phyloP scores from a whole-genome alignment of 2,888 invertebrate genomes.

The Pollenia labialis region DNA sequence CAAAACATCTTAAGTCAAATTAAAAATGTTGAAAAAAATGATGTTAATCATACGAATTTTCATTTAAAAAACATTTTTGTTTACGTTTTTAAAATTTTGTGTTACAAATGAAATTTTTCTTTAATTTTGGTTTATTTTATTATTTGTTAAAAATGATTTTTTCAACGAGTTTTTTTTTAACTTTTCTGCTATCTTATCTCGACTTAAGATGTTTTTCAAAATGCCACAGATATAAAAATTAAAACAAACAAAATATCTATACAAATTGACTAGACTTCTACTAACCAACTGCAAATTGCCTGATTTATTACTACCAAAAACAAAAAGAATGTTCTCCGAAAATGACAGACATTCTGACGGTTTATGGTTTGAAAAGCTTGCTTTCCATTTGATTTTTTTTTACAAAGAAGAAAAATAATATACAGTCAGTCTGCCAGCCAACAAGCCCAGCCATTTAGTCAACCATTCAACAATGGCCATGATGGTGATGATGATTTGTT shows the following conservation, averaged over 20 bases:
- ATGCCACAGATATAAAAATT: background rate
- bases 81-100: too few relatives aligned
- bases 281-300: constrained; percentile 22
- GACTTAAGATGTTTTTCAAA: too few relatives aligned
- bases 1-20: too few relatives aligned
- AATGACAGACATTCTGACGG: constrained; percentile 68
- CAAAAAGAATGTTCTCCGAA: constrained; percentile 32
- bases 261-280: background rate
- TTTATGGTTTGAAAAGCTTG: constrained; percentile 40
- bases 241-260: background rate
- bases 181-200: too few relatives aligned
- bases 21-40: too few relatives aligned
- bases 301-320: constrained; percentile 4
- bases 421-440: constrained; percentile 30
- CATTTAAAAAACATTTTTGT: too few relatives aligned
- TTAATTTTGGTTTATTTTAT: too few relatives aligned
- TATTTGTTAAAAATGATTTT: too few relatives aligned
- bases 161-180: too few relatives aligned
- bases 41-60: too few relatives aligned
- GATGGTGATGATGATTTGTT: constrained; percentile 44
- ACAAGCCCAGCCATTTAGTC: constrained; percentile 50
- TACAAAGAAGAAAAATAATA: constrained; percentile 24
- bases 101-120: too few relatives aligned
- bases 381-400: constrained; percentile 44
- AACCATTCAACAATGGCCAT: constrained; percentile 46